phyloP scores from a whole-genome alignment of 2,113 vertebrate species.

The Aramus guarauna region DNA sequence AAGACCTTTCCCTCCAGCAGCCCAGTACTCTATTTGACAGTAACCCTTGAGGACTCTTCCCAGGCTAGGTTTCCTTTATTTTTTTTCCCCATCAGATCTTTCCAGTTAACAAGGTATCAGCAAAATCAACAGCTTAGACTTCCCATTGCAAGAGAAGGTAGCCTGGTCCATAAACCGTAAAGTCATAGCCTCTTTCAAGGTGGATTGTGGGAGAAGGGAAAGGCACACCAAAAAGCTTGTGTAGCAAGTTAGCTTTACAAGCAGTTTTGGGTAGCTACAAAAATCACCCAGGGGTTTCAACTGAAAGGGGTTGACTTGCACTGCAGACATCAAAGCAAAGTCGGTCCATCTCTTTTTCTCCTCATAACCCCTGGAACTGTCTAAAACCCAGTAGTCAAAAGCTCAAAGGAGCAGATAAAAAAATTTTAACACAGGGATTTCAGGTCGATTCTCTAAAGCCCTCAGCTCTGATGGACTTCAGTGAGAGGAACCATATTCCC shows the following conservation, averaged over 20 bases:
- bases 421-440: neutral
- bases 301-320: neutral
- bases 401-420: neutral
- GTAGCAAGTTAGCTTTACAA: neutral
- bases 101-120: neutral
- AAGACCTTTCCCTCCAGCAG: neutral
- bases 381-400: neutral
- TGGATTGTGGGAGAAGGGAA: neutral
- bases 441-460: neutral
- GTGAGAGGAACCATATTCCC: neutral
- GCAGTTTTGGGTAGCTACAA: neutral
- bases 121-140: neutral
- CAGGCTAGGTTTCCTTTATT: neutral
- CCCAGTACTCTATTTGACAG: neutral
- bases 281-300: neutral
- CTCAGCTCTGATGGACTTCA: neutral
- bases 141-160: neutral
- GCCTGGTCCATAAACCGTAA: neutral
- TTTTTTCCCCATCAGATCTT: neutral
- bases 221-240: neutral
- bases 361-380: neutral
- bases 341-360: neutral
- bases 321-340: neutral
- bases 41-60: neutral
- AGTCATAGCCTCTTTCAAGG: neutral